Evolutionary conservation across 2,888 invertebrate genomes (phyloP).

Genomic region (Orthosia cruda): DNA sequence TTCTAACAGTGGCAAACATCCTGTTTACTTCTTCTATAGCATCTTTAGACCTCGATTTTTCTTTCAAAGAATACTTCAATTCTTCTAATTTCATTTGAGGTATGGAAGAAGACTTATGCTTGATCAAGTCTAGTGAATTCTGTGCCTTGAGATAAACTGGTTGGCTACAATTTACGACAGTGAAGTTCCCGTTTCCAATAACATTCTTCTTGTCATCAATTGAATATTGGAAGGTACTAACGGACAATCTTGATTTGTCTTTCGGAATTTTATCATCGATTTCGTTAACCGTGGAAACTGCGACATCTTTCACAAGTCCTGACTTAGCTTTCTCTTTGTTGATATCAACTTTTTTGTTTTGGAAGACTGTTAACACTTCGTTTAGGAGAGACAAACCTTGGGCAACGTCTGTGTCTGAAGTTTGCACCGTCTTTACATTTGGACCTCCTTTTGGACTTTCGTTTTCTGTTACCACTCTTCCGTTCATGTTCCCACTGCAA

Average conservation of each 20-base stretch:
- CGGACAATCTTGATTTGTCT: constrained; percentile 64
- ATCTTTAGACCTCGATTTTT: constrained; percentile 83
- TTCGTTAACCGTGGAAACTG: constrained; percentile 76
- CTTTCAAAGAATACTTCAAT: constrained; percentile 82
- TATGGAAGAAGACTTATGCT: constrained; percentile 86
- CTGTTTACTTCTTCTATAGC: constrained; percentile 87
- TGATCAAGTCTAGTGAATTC: constrained; percentile 75
- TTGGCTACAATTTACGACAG: constrained; percentile 77
- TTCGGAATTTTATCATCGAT: constrained; percentile 62
- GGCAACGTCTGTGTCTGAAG: constrained; percentile 75
- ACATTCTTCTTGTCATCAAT: constrained; percentile 70
- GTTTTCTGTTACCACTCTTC: constrained; percentile 23
- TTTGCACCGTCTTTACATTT: constrained; percentile 77
- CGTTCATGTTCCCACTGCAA: constrained; percentile 18
- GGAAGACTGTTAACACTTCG: constrained; percentile 86
- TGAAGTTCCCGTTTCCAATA: constrained; percentile 73
- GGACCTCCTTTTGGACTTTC: constrained; percentile 25
- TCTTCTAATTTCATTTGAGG: constrained; percentile 89
- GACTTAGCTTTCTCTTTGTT: constrained; percentile 70
- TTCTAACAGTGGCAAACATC: constrained; percentile 86
- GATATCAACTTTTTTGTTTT: constrained; percentile 79
- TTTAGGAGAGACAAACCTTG: constrained; percentile 82
- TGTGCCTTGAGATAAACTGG: constrained; percentile 70
- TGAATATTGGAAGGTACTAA: constrained; percentile 78
- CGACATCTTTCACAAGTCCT: constrained; percentile 78